phyloP scores from a whole-genome alignment of 2,888 invertebrate species.

The Portevinia maculata region DNA sequence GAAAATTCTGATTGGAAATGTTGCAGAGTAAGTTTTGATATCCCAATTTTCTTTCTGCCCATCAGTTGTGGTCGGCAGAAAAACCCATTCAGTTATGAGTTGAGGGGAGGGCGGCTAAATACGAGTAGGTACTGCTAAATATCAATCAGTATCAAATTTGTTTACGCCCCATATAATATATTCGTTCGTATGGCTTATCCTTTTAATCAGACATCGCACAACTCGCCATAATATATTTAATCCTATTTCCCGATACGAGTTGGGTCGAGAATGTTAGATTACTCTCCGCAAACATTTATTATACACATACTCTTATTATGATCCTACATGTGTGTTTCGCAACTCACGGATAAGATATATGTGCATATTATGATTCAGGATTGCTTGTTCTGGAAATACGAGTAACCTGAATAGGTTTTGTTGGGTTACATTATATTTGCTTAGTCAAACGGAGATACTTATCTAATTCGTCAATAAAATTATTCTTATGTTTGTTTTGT shows the following conservation, averaged over 20 bases:
- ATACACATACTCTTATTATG: no score
- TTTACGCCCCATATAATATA: slow-evolving; percentile 30
- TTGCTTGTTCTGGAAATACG: slow-evolving; percentile 21
- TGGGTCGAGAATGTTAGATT: slow-evolving; percentile 13
- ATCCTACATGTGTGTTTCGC: slow-evolving; percentile 1
- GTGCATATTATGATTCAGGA: slow-evolving; percentile 33
- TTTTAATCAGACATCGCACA: slow-evolving; percentile 69
- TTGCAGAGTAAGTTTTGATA: slow-evolving; percentile 23
- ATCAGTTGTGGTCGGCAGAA: neutral
- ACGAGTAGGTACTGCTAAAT: slow-evolving; percentile 60
- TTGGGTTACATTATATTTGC: slow-evolving; percentile 44
- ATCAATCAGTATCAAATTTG: slow-evolving; percentile 68
- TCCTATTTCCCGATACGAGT: slow-evolving; percentile 50
- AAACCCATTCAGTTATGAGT: slow-evolving; percentile 19
- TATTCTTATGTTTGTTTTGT: slow-evolving; percentile 54
- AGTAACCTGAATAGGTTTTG: slow-evolving; percentile 37
- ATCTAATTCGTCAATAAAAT: slow-evolving; percentile 49
- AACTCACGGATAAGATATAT: slow-evolving; percentile 30
- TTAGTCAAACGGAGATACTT: slow-evolving; percentile 40
- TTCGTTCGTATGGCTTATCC: slow-evolving; percentile 50
- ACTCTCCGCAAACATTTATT: slow-evolving; percentile 54
- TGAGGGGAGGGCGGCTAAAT: neutral
- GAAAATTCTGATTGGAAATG: slow-evolving; percentile 50
- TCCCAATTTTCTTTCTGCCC: slow-evolving; percentile 15
- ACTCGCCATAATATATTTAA: slow-evolving; percentile 60